Base-by-base conservation (phyloP, 2,113 vertebrate genomes). In the Pipra filicauda region DNA sequence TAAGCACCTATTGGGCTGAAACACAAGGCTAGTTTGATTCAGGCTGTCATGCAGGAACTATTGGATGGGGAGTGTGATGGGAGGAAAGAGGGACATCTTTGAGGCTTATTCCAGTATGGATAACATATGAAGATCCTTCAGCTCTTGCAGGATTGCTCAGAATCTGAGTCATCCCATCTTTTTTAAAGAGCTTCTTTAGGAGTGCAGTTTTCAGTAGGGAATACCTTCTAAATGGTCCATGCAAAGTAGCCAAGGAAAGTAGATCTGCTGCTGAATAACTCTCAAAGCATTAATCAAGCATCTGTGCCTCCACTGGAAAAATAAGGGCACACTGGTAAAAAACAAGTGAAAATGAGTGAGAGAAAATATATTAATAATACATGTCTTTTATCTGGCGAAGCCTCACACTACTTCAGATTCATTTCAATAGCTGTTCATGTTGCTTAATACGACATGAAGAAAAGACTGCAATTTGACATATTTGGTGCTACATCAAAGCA, bases 401-500 rank as follows among this genome's bases (percentile, higher is more conserved):
- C 31, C 39, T 92, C 58, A 58, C 31, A n/a, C 41, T 76, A 76
- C 59, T 88, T 41, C 55, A 95, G 69, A 73, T 70, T 83, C 33
- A 85, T 81, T 52, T 72, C 49, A 73, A 70, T 22, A 73, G 43
- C 49, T 28, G 2, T 70, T 90, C 59, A 62, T 24, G 31, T 93
- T 85, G 54, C 51, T 88, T 88, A 90, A 73, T 59, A 73, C 39
- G 71, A 28, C 33, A 49, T 72, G 58, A 91, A 95, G 83, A 69
- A 72, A 54, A 89, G 57, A 44, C 48, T 52, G 78, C n/a, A 49
- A 41, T 73, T 64, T 67, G 55, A 70, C 46, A 51, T 33, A 16
- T 85, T 96, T 77, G 88, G 88, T 90, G 57, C 80, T 90, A 84
- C 72, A 90, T 84, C 88, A 90, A 90, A 90, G 88, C 80, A 90